phyloP scores from a whole-genome alignment of 2,113 vertebrate genomes.

The Cnemophilus loriae region DNA sequence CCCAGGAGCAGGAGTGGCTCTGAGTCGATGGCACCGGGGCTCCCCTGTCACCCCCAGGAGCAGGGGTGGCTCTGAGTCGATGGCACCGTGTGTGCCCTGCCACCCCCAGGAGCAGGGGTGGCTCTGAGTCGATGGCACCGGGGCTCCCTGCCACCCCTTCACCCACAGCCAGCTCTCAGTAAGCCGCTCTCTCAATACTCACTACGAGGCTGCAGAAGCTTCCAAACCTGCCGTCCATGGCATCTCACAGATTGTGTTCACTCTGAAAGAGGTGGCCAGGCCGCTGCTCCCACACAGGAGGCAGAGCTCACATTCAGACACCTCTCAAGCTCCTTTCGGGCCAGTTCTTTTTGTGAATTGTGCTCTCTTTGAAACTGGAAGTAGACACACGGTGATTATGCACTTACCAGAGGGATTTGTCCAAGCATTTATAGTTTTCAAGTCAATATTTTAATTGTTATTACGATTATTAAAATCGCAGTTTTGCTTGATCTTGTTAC shows the following conservation, averaged over 20 bases:
- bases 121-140: neutral
- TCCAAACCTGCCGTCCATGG: neutral
- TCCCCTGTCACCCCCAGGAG: neutral
- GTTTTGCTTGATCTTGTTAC: neutral
- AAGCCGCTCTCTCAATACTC: neutral
- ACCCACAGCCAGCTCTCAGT: neutral
- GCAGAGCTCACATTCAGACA: neutral
- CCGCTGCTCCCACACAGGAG: neutral
- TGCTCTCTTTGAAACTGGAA: neutral
- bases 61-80: neutral
- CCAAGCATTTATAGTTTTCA: neutral
- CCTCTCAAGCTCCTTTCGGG: neutral
- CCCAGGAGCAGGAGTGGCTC: neutral
- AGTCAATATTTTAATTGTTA: neutral
- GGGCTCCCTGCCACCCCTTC: neutral
- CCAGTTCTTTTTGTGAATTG: neutral
- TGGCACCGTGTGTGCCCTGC: too few species aligned
- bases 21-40: too few species aligned
- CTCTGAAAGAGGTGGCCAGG: neutral
- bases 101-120: neutral
- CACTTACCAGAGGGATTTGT: neutral
- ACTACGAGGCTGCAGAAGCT: neutral
- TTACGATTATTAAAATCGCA: neutral
- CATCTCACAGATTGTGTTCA: rapidly evolving
- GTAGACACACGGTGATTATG: neutral